phyloP scores from a whole-genome alignment of 2,113 vertebrate genomes.

The Hassar affinis region DNA sequence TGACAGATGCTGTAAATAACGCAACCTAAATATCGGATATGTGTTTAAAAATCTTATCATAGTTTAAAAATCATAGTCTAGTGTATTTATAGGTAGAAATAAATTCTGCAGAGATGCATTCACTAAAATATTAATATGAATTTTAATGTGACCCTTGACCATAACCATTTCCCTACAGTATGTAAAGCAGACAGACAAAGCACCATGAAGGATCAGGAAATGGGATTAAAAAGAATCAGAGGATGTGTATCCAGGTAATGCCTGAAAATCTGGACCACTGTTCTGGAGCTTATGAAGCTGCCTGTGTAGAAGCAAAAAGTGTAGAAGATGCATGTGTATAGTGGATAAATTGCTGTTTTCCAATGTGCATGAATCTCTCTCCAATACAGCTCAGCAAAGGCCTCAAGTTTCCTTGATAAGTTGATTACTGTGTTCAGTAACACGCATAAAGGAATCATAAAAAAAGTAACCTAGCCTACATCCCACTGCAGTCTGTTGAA shows the following conservation, averaged over 20 bases:
- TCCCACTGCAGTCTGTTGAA: background rate
- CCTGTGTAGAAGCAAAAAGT: background rate
- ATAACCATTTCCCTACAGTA: background rate
- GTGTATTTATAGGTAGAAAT: background rate
- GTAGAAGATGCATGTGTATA: background rate
- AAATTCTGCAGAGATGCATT: background rate
- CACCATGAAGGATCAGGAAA: slow-evolving; percentile 12
- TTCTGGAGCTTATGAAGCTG: slow-evolving; percentile 23
- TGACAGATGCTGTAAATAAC: too few relatives aligned
- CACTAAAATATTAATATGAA: background rate
- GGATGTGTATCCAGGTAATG: slow-evolving; percentile 49
- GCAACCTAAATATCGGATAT: too few relatives aligned
- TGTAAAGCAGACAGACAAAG: background rate
- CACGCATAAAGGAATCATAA: background rate
- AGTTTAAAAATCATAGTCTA: too few relatives aligned
- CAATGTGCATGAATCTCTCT: background rate
- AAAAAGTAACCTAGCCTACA: background rate
- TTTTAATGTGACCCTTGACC: background rate
- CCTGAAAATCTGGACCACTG: slow-evolving; percentile 40
- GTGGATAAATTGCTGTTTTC: slow-evolving; percentile 26
- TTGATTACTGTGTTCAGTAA: background rate
- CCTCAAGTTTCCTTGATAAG: background rate
- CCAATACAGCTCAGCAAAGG: background rate
- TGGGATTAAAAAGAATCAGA: slow-evolving; percentile 53
- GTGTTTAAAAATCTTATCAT: too few relatives aligned